Evolutionary conservation across 2,888 invertebrate species (phyloP).

Genomic region (Hydraecia micacea): DNA sequence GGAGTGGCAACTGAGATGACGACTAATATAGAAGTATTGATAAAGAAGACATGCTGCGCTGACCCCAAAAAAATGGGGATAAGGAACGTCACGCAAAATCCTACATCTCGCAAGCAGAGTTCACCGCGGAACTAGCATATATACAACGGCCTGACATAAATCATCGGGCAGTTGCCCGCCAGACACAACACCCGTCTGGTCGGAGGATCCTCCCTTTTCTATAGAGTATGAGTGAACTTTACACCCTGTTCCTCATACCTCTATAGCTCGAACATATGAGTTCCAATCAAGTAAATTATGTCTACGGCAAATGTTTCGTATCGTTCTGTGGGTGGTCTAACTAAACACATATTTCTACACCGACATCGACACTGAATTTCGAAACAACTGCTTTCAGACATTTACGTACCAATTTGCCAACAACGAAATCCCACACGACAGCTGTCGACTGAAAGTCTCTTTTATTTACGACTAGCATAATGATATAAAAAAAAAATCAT

Average conservation of each 20-base stretch:
- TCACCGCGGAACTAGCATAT: no score
- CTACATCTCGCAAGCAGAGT: no score
- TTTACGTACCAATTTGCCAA: conserved; percentile 17
- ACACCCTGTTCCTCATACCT: no score
- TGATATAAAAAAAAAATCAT: no score
- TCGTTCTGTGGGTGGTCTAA: conserved; percentile 18
- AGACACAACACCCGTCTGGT: no score
- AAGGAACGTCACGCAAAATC: no score
- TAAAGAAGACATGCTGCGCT: neutral
- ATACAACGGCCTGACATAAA: no score
- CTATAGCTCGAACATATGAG: neutral
- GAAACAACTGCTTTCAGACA: conserved; percentile 6
- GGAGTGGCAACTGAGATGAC: neutral
- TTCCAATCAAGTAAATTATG: neutral
- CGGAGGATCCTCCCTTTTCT: no score
- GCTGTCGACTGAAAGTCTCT: conserved; percentile 12
- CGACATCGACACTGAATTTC: neutral
- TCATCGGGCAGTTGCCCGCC: no score
- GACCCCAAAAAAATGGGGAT: no score
- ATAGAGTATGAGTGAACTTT: no score
- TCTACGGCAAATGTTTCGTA: neutral
- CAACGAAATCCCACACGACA: conserved; percentile 20
- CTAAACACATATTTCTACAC: neutral
- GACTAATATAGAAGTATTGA: neutral
- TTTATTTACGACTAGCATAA: neutral